These are phyloP conservation scores for Thinocorus orbignyianus DNA, from an alignment of 2,113 vertebrate genomes.

Conservation along the genomic window DNA sequence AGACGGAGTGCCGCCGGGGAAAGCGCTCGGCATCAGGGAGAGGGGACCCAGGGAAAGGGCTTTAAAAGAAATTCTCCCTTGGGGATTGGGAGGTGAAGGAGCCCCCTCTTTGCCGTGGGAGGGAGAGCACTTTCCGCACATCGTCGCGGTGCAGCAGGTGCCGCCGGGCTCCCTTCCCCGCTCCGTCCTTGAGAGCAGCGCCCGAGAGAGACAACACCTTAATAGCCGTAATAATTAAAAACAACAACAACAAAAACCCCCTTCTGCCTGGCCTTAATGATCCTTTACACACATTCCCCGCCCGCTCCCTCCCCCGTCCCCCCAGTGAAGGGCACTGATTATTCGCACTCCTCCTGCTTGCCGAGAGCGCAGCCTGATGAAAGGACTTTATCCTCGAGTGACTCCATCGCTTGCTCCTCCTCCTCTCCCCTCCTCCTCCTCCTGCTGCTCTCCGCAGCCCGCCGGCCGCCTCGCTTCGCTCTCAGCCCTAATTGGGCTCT, in stretches of 20 bases:
- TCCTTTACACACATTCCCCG: constrained; percentile 51
- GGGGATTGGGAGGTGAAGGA: neutral
- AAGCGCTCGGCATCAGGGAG: neutral
- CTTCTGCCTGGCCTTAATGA: constrained; percentile 62
- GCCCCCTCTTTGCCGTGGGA: neutral
- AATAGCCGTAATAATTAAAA: constrained; percentile 50
- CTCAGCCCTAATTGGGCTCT: constrained; percentile 72
- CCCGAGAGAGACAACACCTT: neutral
- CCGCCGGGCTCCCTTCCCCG: neutral
- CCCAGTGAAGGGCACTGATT: constrained; percentile 47
- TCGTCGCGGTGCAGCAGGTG: constrained; percentile 21
- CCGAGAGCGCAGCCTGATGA: constrained; percentile 62
- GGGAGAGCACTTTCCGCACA: neutral
- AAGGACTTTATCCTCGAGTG: constrained; percentile 77
- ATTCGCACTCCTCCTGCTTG: constrained; percentile 39
- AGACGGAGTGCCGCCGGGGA: neutral
- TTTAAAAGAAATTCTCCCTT: neutral
- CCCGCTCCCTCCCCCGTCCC: constrained; percentile 36
- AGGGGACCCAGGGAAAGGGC: neutral
- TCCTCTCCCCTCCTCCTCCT: neutral
- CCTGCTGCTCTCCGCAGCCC: neutral
- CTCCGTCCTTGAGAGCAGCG: neutral
- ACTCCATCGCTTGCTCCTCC: constrained; percentile 63
- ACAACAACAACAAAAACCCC: constrained; percentile 28
- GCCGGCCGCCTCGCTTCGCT: constrained; percentile 30